Conservation (phyloP, 2,888 invertebrate species). For the Azorinus chamasolen region DNA sequence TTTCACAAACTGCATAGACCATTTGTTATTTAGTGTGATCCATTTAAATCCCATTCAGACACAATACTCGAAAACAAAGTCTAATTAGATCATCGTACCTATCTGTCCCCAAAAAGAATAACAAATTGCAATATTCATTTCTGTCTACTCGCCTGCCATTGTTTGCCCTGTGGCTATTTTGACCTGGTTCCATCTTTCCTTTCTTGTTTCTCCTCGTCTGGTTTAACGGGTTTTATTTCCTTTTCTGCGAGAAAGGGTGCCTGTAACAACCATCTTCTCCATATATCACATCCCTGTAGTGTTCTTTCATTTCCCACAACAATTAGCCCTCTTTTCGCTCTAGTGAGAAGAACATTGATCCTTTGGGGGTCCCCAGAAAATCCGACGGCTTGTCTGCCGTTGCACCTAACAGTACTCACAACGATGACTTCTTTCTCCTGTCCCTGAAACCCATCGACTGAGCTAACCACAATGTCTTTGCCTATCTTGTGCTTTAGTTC, state of each 20-base stretch:
- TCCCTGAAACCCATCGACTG: slow-evolving; percentile 62
- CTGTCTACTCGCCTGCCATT: too few relatives aligned
- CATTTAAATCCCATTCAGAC: too few relatives aligned
- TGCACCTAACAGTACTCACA: slow-evolving; percentile 51
- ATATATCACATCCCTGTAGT: slow-evolving; percentile 21
- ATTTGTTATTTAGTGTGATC: too few relatives aligned
- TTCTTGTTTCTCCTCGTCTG: too few relatives aligned
- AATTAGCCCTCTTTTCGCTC: slow-evolving; percentile 56
- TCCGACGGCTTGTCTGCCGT: slow-evolving; percentile 32
- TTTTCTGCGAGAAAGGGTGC: slow-evolving; percentile 1
- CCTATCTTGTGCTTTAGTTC: slow-evolving; percentile 21
- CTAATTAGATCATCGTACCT: too few relatives aligned
- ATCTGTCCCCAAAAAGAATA: too few relatives aligned
- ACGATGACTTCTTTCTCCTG: slow-evolving; percentile 60
- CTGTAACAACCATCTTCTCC: slow-evolving; percentile 38
- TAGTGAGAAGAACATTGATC: slow-evolving; percentile 55
- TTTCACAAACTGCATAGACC: too few relatives aligned
- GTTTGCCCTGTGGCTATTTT: too few relatives aligned
- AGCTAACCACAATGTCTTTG: slow-evolving; percentile 32
- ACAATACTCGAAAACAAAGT: too few relatives aligned
- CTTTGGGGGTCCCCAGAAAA: slow-evolving; percentile 54
- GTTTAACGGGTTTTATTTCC: too few relatives aligned
- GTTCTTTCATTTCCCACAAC: slow-evolving; percentile 50
- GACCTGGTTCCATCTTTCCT: too few relatives aligned
- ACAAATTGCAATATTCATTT: too few relatives aligned